Percentiles rank a stretch among this genome's conserved stretches.
These are phyloP conservation scores for Acanthoscelides obtectus DNA, from an alignment of 2,888 invertebrate species.

Conservation along the genomic window DNA sequence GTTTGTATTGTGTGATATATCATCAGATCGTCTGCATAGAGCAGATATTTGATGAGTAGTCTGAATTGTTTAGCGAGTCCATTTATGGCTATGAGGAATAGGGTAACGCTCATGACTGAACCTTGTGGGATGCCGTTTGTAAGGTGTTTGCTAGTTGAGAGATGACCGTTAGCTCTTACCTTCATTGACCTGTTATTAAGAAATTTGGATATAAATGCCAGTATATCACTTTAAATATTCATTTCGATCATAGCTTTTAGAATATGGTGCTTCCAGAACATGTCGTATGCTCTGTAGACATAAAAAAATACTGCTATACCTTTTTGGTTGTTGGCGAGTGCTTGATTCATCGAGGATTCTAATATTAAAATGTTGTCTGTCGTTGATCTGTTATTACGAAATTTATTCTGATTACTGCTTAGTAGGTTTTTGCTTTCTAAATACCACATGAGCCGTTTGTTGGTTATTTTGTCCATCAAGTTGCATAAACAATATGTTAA, in stretches of 20 bases:
- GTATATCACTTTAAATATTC: conserved; percentile 1
- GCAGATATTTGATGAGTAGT: neutral
- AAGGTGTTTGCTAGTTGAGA: neutral
- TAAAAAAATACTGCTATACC: conserved; percentile 4
- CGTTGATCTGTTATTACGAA: neutral
- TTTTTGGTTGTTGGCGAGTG: conserved; percentile 4
- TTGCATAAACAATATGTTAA: neutral
- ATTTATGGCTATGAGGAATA: conserved; percentile 3
- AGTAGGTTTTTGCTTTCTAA: neutral
- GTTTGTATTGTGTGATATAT: neutral
- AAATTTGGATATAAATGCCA: neutral
- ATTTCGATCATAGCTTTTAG: neutral
- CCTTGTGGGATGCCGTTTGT: conserved; percentile 4
- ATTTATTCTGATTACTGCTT: neutral
- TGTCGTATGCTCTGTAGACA: conserved; percentile 3
- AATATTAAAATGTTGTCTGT: neutral
- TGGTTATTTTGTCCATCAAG: conserved; percentile 1
- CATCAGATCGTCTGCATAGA: conserved; percentile 6
- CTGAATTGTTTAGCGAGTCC: neutral
- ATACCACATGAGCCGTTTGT: neutral
- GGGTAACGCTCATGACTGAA: conserved; percentile 1
- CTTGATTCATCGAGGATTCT: conserved; percentile 2
- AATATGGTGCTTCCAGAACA: neutral
- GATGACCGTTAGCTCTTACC: neutral
- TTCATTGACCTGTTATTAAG: conserved; percentile 1